Percentiles rank a stretch among this genome's conserved stretches.
These are phyloP conservation scores for Calliscelio sp. DNA, from an alignment of 2,888 invertebrate species.

Conservation along the genomic window DNA sequence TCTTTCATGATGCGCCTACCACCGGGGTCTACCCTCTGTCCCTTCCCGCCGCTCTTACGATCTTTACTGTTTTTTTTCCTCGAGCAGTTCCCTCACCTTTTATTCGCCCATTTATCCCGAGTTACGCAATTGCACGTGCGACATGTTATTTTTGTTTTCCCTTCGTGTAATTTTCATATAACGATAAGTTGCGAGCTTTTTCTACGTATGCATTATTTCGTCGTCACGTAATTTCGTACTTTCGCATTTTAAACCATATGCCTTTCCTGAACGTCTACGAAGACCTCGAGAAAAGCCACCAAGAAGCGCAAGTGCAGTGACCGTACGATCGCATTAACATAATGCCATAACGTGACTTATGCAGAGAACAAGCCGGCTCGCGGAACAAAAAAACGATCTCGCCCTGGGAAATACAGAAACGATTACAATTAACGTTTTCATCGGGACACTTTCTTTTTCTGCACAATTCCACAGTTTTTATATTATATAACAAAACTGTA, in stretches of 20 bases:
- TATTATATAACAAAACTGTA: too few relatives aligned
- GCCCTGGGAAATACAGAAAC: constrained; percentile 34
- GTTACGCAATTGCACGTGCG: constrained; percentile 51
- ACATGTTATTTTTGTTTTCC: constrained; percentile 58
- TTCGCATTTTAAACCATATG: constrained; percentile 62
- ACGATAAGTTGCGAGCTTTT: constrained; percentile 56
- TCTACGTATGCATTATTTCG: constrained; percentile 61
- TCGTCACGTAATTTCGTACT: constrained; percentile 62
- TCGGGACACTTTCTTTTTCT: constrained; percentile 2
- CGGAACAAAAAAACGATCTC: constrained; percentile 50
- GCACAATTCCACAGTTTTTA: too few relatives aligned
- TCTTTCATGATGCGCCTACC: too few relatives aligned
- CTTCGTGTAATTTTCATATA: constrained; percentile 57
- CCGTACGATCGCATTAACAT: constrained; percentile 79
- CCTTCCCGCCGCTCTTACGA: too few relatives aligned
- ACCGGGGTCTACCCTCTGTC: too few relatives aligned
- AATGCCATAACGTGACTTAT: constrained; percentile 76
- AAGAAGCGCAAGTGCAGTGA: constrained; percentile 77
- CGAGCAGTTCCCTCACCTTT: constrained; percentile 19
- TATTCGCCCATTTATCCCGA: constrained; percentile 26
- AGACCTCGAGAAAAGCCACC: constrained; percentile 72
- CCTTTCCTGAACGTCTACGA: constrained; percentile 49
- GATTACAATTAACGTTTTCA: constrained; percentile 35
- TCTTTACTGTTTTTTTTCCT: constrained; percentile 18
- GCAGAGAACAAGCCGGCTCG: constrained; percentile 49